phyloP scores from a whole-genome alignment of 2,888 invertebrate genomes.

The Lepidocyrtoides sp. region DNA sequence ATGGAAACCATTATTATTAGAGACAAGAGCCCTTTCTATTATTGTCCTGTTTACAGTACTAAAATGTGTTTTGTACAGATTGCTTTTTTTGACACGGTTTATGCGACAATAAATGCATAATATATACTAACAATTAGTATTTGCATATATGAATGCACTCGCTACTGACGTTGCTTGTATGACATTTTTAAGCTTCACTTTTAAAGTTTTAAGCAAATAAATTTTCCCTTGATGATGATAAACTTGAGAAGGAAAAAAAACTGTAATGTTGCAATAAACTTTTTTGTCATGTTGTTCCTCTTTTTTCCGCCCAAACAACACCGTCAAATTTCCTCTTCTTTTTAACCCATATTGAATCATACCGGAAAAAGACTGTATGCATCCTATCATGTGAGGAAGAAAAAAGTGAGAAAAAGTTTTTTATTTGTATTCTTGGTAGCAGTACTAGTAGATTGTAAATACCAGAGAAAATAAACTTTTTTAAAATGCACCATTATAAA shows the following conservation, averaged over 20 bases:
- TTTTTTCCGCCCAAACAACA: conserved; percentile 3
- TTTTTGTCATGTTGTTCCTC: conserved; percentile 13
- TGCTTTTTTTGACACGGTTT: neutral
- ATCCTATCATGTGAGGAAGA: neutral
- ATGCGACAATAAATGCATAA: neutral
- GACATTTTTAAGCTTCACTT: conserved; percentile 7
- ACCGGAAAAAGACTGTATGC: conserved; percentile 9
- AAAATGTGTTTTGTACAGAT: no score
- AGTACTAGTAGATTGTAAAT: conserved; percentile 3
- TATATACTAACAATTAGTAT: neutral
- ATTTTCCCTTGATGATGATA: conserved; percentile 38
- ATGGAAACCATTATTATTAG: neutral
- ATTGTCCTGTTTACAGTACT: no score
- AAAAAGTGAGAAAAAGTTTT: neutral
- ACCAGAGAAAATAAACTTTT: conserved; percentile 42
- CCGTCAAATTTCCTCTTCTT: conserved; percentile 8
- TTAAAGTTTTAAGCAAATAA: neutral
- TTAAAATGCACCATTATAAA: conserved; percentile 72
- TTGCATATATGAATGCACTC: neutral
- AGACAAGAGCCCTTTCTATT: no score
- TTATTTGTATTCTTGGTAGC: neutral
- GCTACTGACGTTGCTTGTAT: neutral
- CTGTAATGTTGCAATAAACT: conserved; percentile 49
- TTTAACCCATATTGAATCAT: conserved; percentile 17
- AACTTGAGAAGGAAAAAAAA: neutral